Evolutionary conservation across 1,140 invertebrate species (phyloP), one percentile per base, ranked within the genome.

Genomic region (Drosophila takahashii): DNA sequence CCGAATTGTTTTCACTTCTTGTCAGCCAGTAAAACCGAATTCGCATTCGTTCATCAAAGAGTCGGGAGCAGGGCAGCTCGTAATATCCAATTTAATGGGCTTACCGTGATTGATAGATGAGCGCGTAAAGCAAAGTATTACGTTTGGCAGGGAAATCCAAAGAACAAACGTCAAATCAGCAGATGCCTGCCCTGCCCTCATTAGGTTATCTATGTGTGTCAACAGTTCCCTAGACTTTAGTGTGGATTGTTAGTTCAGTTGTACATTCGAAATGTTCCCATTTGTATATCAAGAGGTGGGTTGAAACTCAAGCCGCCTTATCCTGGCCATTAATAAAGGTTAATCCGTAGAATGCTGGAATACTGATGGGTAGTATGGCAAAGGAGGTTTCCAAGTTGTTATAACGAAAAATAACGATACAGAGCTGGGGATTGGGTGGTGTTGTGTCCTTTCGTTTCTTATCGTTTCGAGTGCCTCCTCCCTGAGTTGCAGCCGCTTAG

Each of bases 401-500:
- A 15, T 16, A 70, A 57, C 42, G 39, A 54, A 57, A 70, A 15
- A 34, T 41, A 42, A 41, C 54, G 44, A 42, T 61, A 64, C 13
- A 73, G 51, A 61, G 48, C 29, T 62, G 41, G 47, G 16, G 36
- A 22, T 22, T 3, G 22, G 22, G 22, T 22, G 22, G 22, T 22
- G 22, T 22, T n/a, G n/a, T n/a, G n/a, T n/a, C n/a, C n/a, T n/a
- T n/a, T n/a, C n/a, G n/a, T n/a, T n/a, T n/a, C n/a, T n/a, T n/a
- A 3, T 22, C 22, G 22, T 22, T 22, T 22, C 22, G 22, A 22
- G 22, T 22, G 22, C 22, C 22, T 22, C 22, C 22, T 22, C 22
- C 22, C 22, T 22, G 9, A 13, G 39, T 29, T 13, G 18, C 7
- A 13, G 5, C 15, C 7, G n/a, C 58, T 87, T 96, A 97, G 74